A percentile compares a stretch with the other conserved stretches of the same genome.
Evolutionary conservation across 2,888 invertebrate species (phyloP).

Genomic region (Macrosiphum euphorbiae): DNA sequence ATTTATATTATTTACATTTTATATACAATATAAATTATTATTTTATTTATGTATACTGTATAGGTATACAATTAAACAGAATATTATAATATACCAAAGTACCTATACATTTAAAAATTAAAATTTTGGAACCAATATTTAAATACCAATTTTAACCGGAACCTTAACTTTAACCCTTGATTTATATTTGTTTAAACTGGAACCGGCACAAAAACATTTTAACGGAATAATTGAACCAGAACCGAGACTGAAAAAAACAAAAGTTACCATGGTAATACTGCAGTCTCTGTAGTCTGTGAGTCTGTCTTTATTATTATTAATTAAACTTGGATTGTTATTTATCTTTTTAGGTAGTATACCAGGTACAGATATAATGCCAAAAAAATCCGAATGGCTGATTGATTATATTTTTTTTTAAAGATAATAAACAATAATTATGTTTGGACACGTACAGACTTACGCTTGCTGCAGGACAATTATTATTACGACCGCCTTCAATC

Average conservation of each 20-base stretch:
- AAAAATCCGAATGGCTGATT: not conserved
- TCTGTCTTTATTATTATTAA: not conserved
- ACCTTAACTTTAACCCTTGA: not conserved
- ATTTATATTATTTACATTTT: too few relatives aligned
- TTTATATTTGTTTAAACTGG: not conserved
- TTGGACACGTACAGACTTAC: not conserved
- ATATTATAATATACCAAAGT: not conserved
- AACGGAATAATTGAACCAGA: not conserved
- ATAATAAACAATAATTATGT: not conserved
- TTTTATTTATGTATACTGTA: not conserved
- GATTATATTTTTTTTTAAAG: not conserved
- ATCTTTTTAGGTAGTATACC: not conserved
- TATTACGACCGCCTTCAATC: not conserved
- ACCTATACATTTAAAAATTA: not conserved
- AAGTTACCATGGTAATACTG: not conserved
- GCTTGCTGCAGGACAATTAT: not conserved
- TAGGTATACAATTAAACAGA: not conserved
- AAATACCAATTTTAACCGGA: not conserved
- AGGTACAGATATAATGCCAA: not conserved
- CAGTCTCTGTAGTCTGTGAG: not conserved
- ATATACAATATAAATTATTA: not conserved
- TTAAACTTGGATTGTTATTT: not conserved
- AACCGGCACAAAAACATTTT: not conserved
- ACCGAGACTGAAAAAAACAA: not conserved
- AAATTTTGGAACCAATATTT: not conserved